A percentile compares a stretch with the other conserved stretches of the same genome.
These are phyloP conservation scores for Trachythela sp. DNA, from an alignment of 64 coral and sea anemone genomes.

Conservation along the genomic window DNA sequence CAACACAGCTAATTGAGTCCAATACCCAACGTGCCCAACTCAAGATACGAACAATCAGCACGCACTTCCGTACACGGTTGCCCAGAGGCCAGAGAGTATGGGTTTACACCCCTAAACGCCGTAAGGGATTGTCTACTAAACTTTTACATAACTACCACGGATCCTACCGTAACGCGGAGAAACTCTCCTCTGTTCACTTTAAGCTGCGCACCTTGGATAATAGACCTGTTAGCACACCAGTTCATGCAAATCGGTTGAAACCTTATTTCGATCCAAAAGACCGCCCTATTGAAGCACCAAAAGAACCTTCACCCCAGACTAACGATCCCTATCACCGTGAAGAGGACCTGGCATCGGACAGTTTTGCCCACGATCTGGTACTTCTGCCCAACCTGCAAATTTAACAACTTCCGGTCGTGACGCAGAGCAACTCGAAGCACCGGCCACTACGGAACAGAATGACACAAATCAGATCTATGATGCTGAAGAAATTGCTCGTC, in stretches of 20 bases:
- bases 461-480: too few relatives aligned
- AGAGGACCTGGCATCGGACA: background rate
- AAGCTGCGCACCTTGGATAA: conserved; percentile 28
- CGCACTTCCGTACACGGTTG: background rate
- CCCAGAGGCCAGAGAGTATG: conserved; percentile 38
- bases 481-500: too few relatives aligned
- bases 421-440: background rate
- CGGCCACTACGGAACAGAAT: too few relatives aligned
- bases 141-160: background rate
- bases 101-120: conserved; percentile 36
- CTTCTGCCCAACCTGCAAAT: background rate
- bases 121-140: conserved; percentile 1
- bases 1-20: background rate
- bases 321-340: background rate
- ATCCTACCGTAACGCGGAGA: background rate
- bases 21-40: background rate
- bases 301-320: background rate
- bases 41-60: background rate
- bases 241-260: conserved; percentile 50
- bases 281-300: conserved; percentile 9
- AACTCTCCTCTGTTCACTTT: conserved; percentile 25
- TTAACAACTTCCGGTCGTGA: background rate
- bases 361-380: background rate
- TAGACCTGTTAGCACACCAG: conserved; percentile 8
- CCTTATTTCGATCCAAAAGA: conserved; percentile 20